Evolutionary conservation across 1,140 invertebrate genomes (phyloP).

Genomic region (Tetragnatha versicolor): DNA sequence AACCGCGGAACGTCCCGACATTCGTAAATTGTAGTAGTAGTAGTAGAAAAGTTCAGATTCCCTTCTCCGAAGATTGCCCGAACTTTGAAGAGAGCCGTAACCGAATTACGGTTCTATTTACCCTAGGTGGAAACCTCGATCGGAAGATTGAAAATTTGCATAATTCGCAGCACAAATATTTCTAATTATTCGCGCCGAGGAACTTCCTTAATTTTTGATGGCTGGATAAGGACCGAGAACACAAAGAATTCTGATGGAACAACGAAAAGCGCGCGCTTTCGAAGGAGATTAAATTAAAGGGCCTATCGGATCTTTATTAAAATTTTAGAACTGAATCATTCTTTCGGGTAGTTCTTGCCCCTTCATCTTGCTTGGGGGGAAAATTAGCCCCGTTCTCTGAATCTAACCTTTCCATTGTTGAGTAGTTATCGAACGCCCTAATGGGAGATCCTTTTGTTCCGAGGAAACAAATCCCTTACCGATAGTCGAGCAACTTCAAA

Average conservation of each 20-base stretch:
- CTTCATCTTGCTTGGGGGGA: neutral
- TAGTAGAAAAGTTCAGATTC: neutral
- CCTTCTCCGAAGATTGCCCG: neutral
- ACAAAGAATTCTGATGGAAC: neutral
- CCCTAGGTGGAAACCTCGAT: neutral
- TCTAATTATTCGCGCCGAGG: conserved; percentile 26
- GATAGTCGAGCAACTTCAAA: neutral
- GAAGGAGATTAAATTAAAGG: conserved; percentile 27
- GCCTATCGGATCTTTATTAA: neutral
- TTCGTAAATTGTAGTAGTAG: neutral
- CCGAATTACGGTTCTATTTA: conserved; percentile 28
- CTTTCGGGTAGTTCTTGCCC: neutral
- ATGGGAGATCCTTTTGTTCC: neutral
- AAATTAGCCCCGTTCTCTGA: no score
- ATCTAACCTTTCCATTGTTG: no score
- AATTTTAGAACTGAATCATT: neutral
- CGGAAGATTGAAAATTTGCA: conserved; percentile 13
- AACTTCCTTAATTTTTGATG: conserved; percentile 19
- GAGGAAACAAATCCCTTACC: conserved; percentile 1
- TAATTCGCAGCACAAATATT: conserved; percentile 34
- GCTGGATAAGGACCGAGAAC: neutral
- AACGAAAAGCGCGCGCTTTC: no score
- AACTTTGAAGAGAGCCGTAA: neutral
- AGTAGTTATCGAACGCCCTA: neutral
- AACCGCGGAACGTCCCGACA: neutral